Conservation (phyloP, 2,113 vertebrate species). For the Micromys minutus region DNA sequence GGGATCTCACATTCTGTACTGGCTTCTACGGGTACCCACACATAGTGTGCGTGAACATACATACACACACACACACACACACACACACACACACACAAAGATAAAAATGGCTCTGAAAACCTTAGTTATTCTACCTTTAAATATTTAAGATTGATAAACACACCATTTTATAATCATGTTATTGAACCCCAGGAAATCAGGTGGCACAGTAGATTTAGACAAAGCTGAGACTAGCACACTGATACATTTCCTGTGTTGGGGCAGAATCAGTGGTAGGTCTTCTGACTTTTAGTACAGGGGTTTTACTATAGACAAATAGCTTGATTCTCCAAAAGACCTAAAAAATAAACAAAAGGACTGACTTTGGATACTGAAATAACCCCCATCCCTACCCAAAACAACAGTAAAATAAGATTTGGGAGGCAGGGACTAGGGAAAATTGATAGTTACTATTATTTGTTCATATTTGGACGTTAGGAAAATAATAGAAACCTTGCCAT, state of each 20-base stretch:
- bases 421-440: neutral
- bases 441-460: neutral
- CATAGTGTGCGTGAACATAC: too few species aligned
- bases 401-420: neutral
- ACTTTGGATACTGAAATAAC: neutral
- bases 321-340: neutral
- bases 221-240: too few species aligned
- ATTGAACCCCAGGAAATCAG: neutral
- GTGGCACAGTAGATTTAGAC: neutral
- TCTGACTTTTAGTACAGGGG: neutral
- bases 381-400: fast-evolving
- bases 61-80: neutral
- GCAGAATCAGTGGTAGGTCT: neutral
- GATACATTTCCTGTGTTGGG: too few species aligned
- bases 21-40: neutral
- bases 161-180: neutral
- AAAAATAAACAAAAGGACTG: neutral
- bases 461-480: neutral
- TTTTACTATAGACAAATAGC: neutral
- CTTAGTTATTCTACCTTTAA: neutral
- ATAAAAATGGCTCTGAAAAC: neutral
- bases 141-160: neutral
- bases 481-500: neutral
- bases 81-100: neutral
- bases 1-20: neutral